Conservation (phyloP, 2,113 vertebrate species). For the Phrynosoma platyrhinos region DNA sequence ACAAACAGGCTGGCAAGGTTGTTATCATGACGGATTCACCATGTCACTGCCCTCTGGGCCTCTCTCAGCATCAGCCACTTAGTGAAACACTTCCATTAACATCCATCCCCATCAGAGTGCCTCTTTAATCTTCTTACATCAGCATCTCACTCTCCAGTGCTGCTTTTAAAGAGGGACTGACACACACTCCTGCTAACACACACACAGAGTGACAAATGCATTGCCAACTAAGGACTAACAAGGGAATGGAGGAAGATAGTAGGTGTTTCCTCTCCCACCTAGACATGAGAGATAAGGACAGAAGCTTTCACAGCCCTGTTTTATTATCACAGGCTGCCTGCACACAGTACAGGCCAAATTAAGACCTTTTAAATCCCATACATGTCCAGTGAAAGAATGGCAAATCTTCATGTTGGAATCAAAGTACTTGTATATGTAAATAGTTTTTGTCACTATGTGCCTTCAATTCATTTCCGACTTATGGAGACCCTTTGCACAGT, state of each 20-base stretch:
- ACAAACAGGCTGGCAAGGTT: conserved; percentile 24
- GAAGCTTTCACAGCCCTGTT: no score
- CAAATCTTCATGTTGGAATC: not conserved
- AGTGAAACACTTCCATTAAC: conserved; percentile 39
- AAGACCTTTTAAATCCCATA: not conserved
- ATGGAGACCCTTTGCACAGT: no score
- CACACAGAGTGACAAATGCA: not conserved
- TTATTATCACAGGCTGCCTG: not conserved
- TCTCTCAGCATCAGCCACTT: conserved; percentile 29
- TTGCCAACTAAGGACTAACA: not conserved
- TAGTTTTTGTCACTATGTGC: no score
- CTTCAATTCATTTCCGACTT: no score
- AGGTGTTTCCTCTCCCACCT: not conserved
- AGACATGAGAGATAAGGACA: not conserved
- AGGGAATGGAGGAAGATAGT: not conserved
- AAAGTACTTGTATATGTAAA: not conserved
- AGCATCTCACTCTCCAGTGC: conserved; percentile 10
- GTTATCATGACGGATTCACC: conserved; percentile 42
- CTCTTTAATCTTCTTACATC: conserved; percentile 50
- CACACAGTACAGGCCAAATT: not conserved
- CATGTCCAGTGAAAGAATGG: not conserved
- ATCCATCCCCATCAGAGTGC: conserved; percentile 21
- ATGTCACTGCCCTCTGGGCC: conserved; percentile 30
- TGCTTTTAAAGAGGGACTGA: conserved; percentile 17
- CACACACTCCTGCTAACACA: not conserved